These are phyloP conservation scores for Steinernema khuongi DNA, from an alignment of 1,140 invertebrate genomes.

Conservation along the genomic window DNA sequence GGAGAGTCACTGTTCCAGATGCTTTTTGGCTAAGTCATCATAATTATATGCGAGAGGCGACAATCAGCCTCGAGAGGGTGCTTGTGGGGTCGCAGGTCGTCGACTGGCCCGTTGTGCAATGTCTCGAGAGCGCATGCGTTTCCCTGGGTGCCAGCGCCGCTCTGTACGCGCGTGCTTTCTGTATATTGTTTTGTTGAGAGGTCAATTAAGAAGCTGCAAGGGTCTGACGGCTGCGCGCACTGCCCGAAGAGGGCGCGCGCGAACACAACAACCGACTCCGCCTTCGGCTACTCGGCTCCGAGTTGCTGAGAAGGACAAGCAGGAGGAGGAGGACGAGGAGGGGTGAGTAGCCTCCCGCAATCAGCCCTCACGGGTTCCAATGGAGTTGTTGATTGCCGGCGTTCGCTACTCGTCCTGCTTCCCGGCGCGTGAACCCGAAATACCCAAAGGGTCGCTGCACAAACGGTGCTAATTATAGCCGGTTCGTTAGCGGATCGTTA, in stretches of 20 bases:
- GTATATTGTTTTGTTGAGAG: conserved; percentile 15
- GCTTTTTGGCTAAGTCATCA: not conserved
- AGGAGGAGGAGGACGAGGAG: too few relatives aligned
- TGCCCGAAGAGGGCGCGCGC: not conserved
- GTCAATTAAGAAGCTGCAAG: conserved; percentile 16
- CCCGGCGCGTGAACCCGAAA: not conserved
- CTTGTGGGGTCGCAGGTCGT: not conserved
- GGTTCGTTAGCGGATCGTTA: not conserved
- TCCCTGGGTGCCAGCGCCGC: not conserved
- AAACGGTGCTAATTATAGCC: conserved; percentile 11
- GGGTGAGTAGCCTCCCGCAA: conserved; percentile 1
- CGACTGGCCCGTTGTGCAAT: not conserved
- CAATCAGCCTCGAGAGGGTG: not conserved
- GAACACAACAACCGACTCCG: conserved; percentile 8
- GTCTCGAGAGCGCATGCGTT: not conserved
- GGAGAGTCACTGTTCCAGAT: too few relatives aligned
- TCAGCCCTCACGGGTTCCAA: not conserved
- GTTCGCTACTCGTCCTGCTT: conserved; percentile 3
- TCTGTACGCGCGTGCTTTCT: too few relatives aligned
- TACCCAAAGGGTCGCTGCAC: not conserved
- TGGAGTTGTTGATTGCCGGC: conserved; percentile 12
- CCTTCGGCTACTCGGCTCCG: not conserved
- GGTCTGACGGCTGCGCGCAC: conserved; percentile 6
- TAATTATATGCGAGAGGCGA: not conserved
- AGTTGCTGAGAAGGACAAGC: too few relatives aligned